Percentiles rank a stretch among this genome's conserved stretches.
phyloP scores from a whole-genome alignment of 53 echinoderm and acorn worm genomes.

The Echinometra lucunter region DNA sequence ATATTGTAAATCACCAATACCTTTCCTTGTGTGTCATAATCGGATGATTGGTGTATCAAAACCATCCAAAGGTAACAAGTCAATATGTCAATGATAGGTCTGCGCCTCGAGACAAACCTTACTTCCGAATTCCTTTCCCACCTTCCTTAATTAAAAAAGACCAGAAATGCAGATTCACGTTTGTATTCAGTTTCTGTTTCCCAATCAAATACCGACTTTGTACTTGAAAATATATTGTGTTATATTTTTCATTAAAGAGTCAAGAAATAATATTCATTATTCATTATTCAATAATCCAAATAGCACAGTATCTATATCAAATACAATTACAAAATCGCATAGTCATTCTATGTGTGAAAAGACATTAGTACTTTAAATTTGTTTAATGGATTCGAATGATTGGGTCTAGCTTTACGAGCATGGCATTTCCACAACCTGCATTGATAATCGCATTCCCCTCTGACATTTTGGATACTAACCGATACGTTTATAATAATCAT shows the following conservation, averaged over 20 bases:
- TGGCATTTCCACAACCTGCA: neutral
- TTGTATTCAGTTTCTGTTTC: too few relatives aligned
- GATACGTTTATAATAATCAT: too few relatives aligned
- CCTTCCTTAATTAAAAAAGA: neutral
- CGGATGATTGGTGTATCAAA: conserved; percentile 39
- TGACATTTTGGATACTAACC: too few relatives aligned
- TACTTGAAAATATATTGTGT: neutral
- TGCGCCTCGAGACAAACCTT: neutral
- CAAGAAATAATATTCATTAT: neutral
- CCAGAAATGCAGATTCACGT: neutral
- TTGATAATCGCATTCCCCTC: too few relatives aligned
- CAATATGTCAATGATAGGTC: conserved; percentile 39
- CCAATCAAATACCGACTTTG: too few relatives aligned
- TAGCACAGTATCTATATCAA: too few relatives aligned
- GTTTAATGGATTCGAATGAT: neutral
- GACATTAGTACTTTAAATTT: too few relatives aligned
- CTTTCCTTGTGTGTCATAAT: neutral
- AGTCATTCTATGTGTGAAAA: neutral
- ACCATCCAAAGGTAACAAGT: conserved; percentile 10
- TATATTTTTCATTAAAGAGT: neutral
- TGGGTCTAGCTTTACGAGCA: neutral
- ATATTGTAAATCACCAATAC: conserved; percentile 11
- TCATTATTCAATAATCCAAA: too few relatives aligned
- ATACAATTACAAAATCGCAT: too few relatives aligned
- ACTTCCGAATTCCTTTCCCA: conserved; percentile 1